Evolutionary conservation across 2,888 invertebrate genomes (phyloP).

Genomic region (Hypolimnas misippus): DNA sequence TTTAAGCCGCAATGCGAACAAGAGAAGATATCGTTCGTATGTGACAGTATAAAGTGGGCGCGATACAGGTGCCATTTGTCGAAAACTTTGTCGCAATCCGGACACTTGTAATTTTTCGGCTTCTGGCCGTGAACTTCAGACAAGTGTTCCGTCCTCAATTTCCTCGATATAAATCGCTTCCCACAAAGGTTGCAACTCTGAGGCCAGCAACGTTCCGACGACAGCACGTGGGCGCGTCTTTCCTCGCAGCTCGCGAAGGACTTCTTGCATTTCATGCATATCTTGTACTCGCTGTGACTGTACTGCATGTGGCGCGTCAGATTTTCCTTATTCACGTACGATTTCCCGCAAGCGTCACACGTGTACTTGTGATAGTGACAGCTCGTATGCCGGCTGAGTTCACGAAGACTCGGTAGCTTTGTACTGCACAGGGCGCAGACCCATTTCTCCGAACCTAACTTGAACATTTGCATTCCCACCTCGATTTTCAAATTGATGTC

Average conservation of each 20-base stretch:
- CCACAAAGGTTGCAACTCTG: constrained; percentile 60
- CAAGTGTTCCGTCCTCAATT: constrained; percentile 56
- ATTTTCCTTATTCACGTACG: constrained; percentile 56
- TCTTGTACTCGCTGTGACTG: constrained; percentile 47
- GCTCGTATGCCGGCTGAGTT: constrained; percentile 61
- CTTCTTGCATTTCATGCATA: constrained; percentile 56
- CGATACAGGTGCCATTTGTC: constrained; percentile 52
- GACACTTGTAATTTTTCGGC: constrained; percentile 49
- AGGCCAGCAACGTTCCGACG: constrained; percentile 57
- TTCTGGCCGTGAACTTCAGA: constrained; percentile 48
- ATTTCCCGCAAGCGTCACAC: constrained; percentile 66
- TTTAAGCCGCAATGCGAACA: constrained; percentile 65
- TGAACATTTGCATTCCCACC: constrained; percentile 62
- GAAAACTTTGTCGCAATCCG: constrained; percentile 50
- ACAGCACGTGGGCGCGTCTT: constrained; percentile 54
- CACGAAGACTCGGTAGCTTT: constrained; percentile 54
- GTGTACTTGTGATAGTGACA: constrained; percentile 62
- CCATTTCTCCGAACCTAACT: constrained; percentile 54
- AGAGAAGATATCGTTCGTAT: constrained; percentile 56
- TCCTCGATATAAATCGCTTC: constrained; percentile 56
- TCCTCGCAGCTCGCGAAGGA: constrained; percentile 55
- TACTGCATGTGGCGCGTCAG: constrained; percentile 51
- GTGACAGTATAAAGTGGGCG: constrained; percentile 59
- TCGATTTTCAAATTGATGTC: constrained; percentile 53
- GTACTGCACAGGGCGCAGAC: constrained; percentile 57